These are phyloP conservation scores for Lipophrys pholis DNA, from an alignment of 2,113 vertebrate species.

Conservation along the genomic window DNA sequence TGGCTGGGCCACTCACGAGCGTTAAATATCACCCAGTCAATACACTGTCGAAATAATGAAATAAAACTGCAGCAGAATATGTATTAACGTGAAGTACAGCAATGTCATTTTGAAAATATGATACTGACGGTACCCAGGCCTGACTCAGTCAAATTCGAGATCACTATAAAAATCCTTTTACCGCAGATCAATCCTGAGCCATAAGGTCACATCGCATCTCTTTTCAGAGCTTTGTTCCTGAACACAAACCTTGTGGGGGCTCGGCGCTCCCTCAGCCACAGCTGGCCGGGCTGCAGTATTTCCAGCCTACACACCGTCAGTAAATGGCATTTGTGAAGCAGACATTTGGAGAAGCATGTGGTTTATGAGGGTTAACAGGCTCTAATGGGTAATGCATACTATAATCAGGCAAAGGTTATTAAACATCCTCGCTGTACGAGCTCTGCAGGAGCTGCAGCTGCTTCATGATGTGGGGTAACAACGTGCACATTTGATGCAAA, in stretches of 20 bases:
- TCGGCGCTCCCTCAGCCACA: neutral
- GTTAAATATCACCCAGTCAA: slow-evolving; percentile 74
- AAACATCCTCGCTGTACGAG: neutral
- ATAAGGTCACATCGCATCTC: slow-evolving; percentile 57
- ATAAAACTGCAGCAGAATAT: slow-evolving; percentile 51
- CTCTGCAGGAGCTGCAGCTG: slow-evolving; percentile 4
- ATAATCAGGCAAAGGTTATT: slow-evolving; percentile 43
- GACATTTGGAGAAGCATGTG: slow-evolving; percentile 1
- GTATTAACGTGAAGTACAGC: slow-evolving; percentile 47
- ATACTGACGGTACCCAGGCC: slow-evolving; percentile 51
- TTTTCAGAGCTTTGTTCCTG: slow-evolving; percentile 29
- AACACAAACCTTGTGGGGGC: neutral
- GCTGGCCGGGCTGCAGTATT: slow-evolving; percentile 10
- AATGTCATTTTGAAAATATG: slow-evolving; percentile 74
- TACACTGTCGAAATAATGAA: slow-evolving; percentile 61
- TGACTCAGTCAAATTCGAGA: slow-evolving; percentile 72
- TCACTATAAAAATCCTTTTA: slow-evolving; percentile 67
- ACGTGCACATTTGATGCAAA: slow-evolving; percentile 22
- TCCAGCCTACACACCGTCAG: neutral
- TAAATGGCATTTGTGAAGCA: slow-evolving; percentile 12
- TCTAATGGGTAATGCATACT: slow-evolving; percentile 30
- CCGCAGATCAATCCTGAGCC: slow-evolving; percentile 64
- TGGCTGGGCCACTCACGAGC: slow-evolving; percentile 45
- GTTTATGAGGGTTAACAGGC: slow-evolving; percentile 29
- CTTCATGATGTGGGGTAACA: slow-evolving; percentile 13